phyloP scores from a whole-genome alignment of 2,888 invertebrate genomes.

The Apodemia zela region DNA sequence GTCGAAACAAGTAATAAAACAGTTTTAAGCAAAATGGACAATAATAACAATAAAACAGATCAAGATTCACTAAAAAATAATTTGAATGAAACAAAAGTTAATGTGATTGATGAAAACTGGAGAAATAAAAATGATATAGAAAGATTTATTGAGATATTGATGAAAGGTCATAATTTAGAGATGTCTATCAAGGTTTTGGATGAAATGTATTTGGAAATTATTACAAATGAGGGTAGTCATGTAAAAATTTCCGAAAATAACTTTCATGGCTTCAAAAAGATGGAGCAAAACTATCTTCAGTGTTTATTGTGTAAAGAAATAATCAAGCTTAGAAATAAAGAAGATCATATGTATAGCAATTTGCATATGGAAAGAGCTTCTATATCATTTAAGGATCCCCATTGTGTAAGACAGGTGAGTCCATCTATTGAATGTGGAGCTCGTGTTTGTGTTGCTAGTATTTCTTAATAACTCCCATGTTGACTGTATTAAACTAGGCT shows the following conservation, averaged over 20 bases:
- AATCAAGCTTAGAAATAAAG: neutral
- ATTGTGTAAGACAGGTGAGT: conserved; percentile 31
- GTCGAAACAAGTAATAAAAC: neutral
- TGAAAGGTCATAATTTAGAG: neutral
- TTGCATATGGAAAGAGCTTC: conserved; percentile 31
- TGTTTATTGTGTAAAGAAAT: conserved; percentile 7
- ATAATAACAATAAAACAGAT: neutral
- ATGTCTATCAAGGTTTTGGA: neutral
- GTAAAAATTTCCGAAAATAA: conserved; percentile 27
- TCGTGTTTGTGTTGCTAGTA: neutral
- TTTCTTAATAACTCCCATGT: neutral
- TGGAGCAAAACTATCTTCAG: neutral
- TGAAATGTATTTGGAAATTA: conserved; percentile 21
- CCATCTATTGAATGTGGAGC: neutral
- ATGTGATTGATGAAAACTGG: neutral
- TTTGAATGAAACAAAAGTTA: neutral
- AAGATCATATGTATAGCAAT: conserved; percentile 23
- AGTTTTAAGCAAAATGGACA: neutral
- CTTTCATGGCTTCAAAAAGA: conserved; percentile 31
- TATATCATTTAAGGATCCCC: conserved; percentile 29
- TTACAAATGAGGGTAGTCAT: conserved; percentile 27
- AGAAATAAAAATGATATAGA: neutral
- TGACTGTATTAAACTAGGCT: neutral
- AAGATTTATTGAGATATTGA: neutral
- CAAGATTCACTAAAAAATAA: neutral